Evolutionary conservation across 35 echinoderm and acorn worm genomes (phyloP).

Genomic region (Acanthaster planci): DNA sequence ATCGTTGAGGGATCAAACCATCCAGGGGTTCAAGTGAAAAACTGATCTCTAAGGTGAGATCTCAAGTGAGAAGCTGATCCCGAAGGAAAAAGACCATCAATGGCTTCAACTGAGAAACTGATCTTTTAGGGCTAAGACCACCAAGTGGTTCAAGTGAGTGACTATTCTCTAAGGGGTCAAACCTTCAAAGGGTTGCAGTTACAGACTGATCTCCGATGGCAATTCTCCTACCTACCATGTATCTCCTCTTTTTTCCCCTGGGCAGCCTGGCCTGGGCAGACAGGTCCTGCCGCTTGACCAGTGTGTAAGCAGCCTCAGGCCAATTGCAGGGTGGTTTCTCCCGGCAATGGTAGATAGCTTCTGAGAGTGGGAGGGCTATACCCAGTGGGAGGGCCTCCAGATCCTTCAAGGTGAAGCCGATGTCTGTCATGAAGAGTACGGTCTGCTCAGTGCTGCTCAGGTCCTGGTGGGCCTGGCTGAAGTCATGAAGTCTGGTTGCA

Average conservation of each 20-base stretch:
- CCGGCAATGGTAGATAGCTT: conserved; percentile 69
- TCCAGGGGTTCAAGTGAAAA: too few relatives aligned
- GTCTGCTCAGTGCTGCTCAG: conserved; percentile 55
- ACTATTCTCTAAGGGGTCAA: too few relatives aligned
- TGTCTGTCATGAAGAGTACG: conserved; percentile 80
- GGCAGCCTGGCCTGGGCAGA: conserved; percentile 64
- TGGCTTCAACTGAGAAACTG: too few relatives aligned
- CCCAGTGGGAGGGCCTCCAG: conserved; percentile 67
- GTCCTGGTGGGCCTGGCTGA: conserved; percentile 35
- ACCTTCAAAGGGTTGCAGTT: background rate
- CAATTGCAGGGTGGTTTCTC: conserved; percentile 77
- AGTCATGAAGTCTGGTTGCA: conserved; percentile 2
- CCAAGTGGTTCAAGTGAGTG: too few relatives aligned
- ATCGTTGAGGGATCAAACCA: too few relatives aligned
- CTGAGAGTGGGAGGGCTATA: conserved; percentile 73
- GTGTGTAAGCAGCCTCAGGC: conserved; percentile 82
- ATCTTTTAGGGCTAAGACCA: too few relatives aligned
- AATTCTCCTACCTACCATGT: background rate
- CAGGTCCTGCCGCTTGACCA: conserved; percentile 86
- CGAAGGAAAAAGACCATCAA: too few relatives aligned
- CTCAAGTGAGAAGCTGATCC: too few relatives aligned
- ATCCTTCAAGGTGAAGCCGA: conserved; percentile 56
- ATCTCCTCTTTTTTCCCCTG: conserved; percentile 24
- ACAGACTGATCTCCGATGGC: background rate
- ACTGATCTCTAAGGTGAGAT: too few relatives aligned